A percentile compares a stretch with the other conserved stretches of the same genome.
Evolutionary conservation across 1,140 invertebrate species (phyloP).

Genomic region (Homalodisca vitripennis): DNA sequence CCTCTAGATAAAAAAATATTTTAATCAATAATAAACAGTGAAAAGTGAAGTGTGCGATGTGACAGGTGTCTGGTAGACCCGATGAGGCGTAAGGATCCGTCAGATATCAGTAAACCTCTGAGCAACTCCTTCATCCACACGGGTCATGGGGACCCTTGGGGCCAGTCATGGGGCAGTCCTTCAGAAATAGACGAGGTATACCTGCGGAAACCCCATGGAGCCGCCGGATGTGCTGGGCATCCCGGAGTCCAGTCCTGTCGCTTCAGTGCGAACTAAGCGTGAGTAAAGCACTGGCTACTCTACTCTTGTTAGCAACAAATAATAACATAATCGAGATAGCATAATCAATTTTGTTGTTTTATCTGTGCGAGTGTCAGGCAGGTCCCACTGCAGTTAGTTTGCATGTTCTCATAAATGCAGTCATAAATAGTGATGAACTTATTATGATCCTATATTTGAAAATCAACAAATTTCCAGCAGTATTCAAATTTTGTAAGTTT

Average conservation of each 20-base stretch:
- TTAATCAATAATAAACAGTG: background rate
- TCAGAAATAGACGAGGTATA: slow-evolving; percentile 79
- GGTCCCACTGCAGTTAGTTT: too few relatives aligned
- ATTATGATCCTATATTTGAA: too few relatives aligned
- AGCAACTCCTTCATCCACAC: slow-evolving; percentile 88
- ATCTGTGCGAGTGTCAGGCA: too few relatives aligned
- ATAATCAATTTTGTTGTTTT: too few relatives aligned
- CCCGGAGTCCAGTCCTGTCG: slow-evolving; percentile 33
- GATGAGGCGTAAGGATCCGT: slow-evolving; percentile 57
- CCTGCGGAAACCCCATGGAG: slow-evolving; percentile 80
- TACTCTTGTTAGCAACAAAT: too few relatives aligned
- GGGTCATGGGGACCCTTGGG: slow-evolving; percentile 69
- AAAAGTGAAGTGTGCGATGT: slow-evolving; percentile 46
- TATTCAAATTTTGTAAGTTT: too few relatives aligned
- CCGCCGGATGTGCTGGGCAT: slow-evolving; percentile 70
- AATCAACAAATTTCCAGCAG: too few relatives aligned
- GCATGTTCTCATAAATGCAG: too few relatives aligned
- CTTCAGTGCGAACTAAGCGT: background rate
- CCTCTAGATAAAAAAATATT: background rate
- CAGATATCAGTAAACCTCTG: slow-evolving; percentile 74
- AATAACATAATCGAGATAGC: too few relatives aligned
- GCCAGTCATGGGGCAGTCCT: slow-evolving; percentile 85
- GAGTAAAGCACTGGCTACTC: slow-evolving; percentile 41
- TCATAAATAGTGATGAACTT: too few relatives aligned
- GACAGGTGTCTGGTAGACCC: slow-evolving; percentile 65